phyloP scores from a whole-genome alignment of 2,113 vertebrate species.

The Drymodes brunneopygia region DNA sequence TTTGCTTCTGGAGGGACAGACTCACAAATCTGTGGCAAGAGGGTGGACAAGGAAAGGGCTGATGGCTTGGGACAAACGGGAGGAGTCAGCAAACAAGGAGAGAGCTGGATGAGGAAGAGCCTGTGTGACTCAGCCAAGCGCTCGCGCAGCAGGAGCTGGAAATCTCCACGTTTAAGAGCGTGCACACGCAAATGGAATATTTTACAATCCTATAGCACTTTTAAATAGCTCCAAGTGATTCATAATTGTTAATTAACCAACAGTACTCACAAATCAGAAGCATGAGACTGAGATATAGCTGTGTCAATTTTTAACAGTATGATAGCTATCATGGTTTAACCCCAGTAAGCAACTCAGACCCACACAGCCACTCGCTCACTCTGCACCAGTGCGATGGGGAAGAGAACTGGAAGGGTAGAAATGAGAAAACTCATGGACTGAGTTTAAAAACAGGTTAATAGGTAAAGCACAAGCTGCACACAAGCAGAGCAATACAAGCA shows the following conservation, averaged over 20 bases:
- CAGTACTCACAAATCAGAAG: neutral
- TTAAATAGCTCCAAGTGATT: neutral
- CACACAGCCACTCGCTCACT: neutral
- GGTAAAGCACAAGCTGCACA: neutral
- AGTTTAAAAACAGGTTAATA: neutral
- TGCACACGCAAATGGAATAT: neutral
- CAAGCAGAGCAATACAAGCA: neutral
- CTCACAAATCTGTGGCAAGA: neutral
- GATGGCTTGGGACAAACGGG: neutral
- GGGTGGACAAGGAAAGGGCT: neutral
- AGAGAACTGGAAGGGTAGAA: neutral
- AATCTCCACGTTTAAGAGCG: accelerated
- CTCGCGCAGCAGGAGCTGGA: neutral
- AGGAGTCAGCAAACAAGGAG: neutral
- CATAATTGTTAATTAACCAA: neutral
- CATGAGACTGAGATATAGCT: neutral
- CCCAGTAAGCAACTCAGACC: neutral
- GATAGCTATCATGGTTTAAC: neutral
- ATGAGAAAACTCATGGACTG: neutral
- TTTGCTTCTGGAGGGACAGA: neutral
- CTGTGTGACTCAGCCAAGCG: neutral
- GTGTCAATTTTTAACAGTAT: neutral
- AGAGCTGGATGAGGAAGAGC: neutral
- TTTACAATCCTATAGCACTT: neutral
- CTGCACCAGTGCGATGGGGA: accelerated